Base-by-base conservation (phyloP, 2,113 vertebrate genomes). In the Centropus unirufus region DNA sequence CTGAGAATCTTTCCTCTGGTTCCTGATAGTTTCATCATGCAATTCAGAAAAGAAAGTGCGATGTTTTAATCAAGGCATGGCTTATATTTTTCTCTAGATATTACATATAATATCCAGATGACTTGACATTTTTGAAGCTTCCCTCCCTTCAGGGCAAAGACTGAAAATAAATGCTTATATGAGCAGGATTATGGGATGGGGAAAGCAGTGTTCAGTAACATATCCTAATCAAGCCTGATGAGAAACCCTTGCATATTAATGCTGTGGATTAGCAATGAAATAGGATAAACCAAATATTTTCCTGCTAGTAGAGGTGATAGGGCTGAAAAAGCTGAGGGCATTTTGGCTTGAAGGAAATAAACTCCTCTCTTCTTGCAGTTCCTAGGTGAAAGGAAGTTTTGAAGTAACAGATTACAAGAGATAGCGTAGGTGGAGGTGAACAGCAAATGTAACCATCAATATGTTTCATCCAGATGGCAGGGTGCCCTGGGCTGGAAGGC, bases 151-250 rank as follows among this genome's bases (percentile, higher is more conserved):
- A 94, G 89, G 89, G 49, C 52, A 80, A 85, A 90, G 72, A 79
- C 87, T 96, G 89, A 52, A 76, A 90, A 90, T 73, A 93, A 92
- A 63, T 73, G 30, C 34, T 93, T 44, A 32, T 95, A 64, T 18
- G 67, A 73, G 79, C 86, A 87, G 52, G 57, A 92, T 88, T 82
- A 93, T 6, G 32, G 68, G 51, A 61, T 59, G n/a, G 47, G 42
- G 26, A 95, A 67, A 13, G 57, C 42, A 86, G 47, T 0, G 0
- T 58, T 70, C 36, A 39, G 81, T 95, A 87, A 66, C 72, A 52
- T 51, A 58, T 80, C 36, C 91, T 58, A 67, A 64, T 94, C 39
- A 89, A 46, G 68, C 20, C 54, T 86, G 83, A 80, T 88, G 81
- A 96, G 63, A 70, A 79, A 82, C 19, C 44, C 42, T 84, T 52